Conservation (phyloP, 92 coral and sea anemone species). For the Porites divaricata region DNA sequence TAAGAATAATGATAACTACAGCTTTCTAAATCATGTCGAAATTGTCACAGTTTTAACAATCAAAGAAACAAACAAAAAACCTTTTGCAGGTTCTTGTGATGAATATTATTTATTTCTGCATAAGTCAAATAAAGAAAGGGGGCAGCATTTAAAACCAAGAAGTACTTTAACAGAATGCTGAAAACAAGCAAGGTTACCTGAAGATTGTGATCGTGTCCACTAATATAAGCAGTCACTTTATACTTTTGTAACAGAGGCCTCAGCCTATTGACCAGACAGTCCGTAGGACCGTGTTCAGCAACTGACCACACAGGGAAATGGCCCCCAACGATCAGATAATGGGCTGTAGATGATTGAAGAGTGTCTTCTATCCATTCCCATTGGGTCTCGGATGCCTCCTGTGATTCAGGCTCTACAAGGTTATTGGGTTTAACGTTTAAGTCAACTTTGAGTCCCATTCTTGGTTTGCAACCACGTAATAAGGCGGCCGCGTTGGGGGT, state of each 20-base stretch:
- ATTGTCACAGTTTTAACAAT: too few relatives aligned
- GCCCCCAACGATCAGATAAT: conserved; percentile 90
- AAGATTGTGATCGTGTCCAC: conserved; percentile 96
- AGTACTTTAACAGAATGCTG: not conserved
- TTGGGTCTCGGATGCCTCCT: conserved; percentile 63
- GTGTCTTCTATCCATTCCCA: conserved; percentile 93
- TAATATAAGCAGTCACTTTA: conserved; percentile 87
- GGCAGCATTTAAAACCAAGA: not conserved
- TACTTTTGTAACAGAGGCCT: conserved; percentile 89
- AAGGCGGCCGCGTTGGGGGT: too few relatives aligned
- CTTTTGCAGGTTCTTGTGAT: too few relatives aligned
- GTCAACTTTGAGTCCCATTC: not conserved
- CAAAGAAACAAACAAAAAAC: too few relatives aligned
- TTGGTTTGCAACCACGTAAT: not conserved
- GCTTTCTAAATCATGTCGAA: too few relatives aligned
- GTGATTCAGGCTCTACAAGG: conserved; percentile 61
- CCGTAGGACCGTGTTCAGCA: conserved; percentile 98
- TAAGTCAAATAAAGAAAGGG: not conserved
- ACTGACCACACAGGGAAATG: conserved; percentile 98
- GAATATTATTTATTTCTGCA: too few relatives aligned
- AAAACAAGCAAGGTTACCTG: conserved; percentile 62
- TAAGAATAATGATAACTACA: not conserved
- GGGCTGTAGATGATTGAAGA: conserved; percentile 78
- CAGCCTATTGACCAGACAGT: conserved; percentile 77
- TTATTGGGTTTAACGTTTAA: not conserved